Conservation (phyloP, 2,888 invertebrate genomes). For the Drosophila falleni region DNA sequence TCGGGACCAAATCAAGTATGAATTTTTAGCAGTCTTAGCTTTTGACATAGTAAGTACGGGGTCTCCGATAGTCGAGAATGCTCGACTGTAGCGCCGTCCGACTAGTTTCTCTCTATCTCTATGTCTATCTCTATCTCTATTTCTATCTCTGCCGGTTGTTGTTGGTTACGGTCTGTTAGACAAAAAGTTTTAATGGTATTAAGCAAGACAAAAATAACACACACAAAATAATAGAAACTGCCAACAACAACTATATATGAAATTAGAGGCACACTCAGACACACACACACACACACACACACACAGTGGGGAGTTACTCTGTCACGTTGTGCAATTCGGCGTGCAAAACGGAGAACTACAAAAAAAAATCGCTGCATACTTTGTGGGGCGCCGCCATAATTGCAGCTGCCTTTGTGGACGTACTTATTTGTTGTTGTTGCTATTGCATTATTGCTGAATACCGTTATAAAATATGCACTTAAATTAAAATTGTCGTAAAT, state of each 20-base stretch:
- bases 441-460: constrained; percentile 19
- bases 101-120: too few relatives aligned
- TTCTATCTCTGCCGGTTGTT: constrained; percentile 19
- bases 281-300: constrained; percentile 17
- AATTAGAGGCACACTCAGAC: constrained; percentile 44
- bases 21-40: too few relatives aligned
- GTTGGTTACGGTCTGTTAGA: constrained; percentile 66
- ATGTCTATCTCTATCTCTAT: background rate
- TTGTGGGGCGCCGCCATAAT: constrained; percentile 51
- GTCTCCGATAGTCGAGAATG: too few relatives aligned
- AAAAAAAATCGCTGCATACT: constrained; percentile 62
- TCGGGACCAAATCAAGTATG: too few relatives aligned
- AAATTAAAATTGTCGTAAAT: constrained; percentile 72
- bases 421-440: constrained; percentile 4
- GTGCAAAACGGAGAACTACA: constrained; percentile 33
- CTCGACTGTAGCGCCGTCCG: too few relatives aligned
- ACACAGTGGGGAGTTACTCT: background rate
- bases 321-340: constrained; percentile 45
- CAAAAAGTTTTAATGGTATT: constrained; percentile 76
- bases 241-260: constrained; percentile 37
- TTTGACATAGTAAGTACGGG: too few relatives aligned
- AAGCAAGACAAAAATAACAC: constrained; percentile 65
- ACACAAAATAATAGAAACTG: constrained; percentile 50
- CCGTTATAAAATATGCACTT: constrained; percentile 66
- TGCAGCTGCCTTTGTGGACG: constrained; percentile 25